Conservation (phyloP, 2,113 vertebrate species). For the Columba janthina region DNA sequence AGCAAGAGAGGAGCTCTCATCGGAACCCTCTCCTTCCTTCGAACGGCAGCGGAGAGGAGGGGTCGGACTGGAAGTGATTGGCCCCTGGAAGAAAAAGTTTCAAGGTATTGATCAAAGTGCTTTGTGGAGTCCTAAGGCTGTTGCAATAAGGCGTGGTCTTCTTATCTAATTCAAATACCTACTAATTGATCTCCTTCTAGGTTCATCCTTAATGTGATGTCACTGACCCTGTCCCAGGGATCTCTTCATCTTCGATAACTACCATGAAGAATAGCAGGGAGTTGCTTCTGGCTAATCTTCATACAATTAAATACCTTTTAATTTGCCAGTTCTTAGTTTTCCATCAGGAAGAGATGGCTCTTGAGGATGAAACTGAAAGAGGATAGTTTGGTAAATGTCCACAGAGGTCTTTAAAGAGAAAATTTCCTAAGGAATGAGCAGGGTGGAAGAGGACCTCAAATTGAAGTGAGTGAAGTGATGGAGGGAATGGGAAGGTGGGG, state of each 20-base stretch:
- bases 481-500: background rate
- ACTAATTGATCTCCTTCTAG: background rate
- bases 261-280: background rate
- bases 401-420: background rate
- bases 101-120: background rate
- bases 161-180: background rate
- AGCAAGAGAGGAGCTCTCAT: background rate
- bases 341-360: background rate
- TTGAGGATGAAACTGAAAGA: background rate
- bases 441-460: background rate
- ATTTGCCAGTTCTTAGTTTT: background rate
- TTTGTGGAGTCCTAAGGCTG: background rate
- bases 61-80: background rate
- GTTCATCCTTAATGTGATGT: background rate
- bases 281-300: background rate
- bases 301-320: background rate
- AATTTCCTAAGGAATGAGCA: background rate
- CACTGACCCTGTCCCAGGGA: background rate
- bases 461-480: background rate
- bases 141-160: background rate
- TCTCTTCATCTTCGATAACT: background rate
- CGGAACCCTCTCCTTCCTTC: fast-evolving
- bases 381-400: background rate
- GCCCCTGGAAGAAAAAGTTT: background rate
- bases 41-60: background rate